These are phyloP conservation scores for Odocoileus virginianus DNA, from an alignment of 2,113 vertebrate genomes.

Conservation along the genomic window DNA sequence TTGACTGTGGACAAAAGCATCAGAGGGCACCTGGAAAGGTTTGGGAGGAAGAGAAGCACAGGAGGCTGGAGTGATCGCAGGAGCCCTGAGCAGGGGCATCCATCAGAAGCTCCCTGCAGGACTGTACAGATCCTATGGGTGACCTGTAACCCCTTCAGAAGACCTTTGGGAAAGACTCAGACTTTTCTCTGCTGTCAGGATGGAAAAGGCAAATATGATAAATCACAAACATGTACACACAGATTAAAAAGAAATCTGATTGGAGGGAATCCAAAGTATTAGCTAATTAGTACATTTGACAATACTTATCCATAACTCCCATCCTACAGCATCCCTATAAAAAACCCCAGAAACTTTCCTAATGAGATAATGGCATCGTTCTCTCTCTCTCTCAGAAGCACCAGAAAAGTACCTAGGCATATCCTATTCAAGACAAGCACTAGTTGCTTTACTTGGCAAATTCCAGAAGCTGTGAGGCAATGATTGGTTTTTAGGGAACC, in stretches of 20 bases:
- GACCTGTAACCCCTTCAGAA: neutral
- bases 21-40: neutral
- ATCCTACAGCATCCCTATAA: neutral
- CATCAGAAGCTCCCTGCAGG: neutral
- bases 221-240: neutral
- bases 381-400: neutral
- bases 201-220: neutral
- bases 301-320: neutral
- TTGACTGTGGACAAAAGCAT: neutral
- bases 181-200: neutral
- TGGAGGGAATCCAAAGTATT: neutral
- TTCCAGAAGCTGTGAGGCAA: neutral
- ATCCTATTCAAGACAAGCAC: neutral
- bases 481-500: neutral
- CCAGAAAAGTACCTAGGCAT: neutral
- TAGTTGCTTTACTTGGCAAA: neutral
- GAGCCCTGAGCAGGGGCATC: neutral
- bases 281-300: neutral
- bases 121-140: neutral
- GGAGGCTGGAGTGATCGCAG: neutral
- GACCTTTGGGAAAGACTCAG: neutral
- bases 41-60: neutral
- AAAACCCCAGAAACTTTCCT: neutral
- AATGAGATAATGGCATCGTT: neutral
- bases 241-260: constrained; percentile 1